Evolutionary conservation across 2,797 vertebrate species (phyloP), one percentile per base, ranked within the genome.

Genomic region (Labroides dimidiatus): DNA sequence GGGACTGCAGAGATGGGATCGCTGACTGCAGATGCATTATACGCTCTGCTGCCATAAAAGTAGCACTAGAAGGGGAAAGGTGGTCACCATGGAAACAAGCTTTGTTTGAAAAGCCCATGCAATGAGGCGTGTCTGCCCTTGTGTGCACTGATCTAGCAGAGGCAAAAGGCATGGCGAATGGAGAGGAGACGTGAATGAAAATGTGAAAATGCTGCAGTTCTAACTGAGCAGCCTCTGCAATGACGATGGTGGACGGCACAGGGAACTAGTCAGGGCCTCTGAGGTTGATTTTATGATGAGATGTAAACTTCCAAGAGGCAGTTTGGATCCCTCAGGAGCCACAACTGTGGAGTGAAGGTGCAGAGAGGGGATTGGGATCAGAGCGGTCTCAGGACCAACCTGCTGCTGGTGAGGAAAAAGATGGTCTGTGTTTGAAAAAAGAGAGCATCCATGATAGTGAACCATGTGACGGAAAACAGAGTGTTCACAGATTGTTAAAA

Each of bases 61-160:
- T 68, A 66, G 58, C 51, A 51, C 10, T 11, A 61, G 73, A 68
- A 67, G 64, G 61, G 74, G 69, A 69, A 75, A 83, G 83, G 82
- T 75, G 75, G 87, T 91, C 75, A 69, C 90, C 84, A 91, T 91
- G 87, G 90, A 81, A 92, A 93, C 91, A 86, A 69, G 87, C 79
- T 76, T 88, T 87, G 87, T 91, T 89, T 90, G 76, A 88, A 77
- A 88, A 82, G 62, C 81, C 62, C 55, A 8, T 24, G 81, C 77
- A 77, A 74, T 76, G 79, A 88, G 80, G 84, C 61, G 27, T 75
- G 75, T 63, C 64, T 72, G 75, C 68, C 72, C 77, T 72, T 56
- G 80, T 67, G 76, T 8, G 55, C 69, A 55, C 48, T 10, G 30
- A 80, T 80, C 65, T 53, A 6, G 67, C 66, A 19, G 58, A 85